Conservation (phyloP, 2,888 invertebrate genomes). For the Metacarcinus magister region DNA sequence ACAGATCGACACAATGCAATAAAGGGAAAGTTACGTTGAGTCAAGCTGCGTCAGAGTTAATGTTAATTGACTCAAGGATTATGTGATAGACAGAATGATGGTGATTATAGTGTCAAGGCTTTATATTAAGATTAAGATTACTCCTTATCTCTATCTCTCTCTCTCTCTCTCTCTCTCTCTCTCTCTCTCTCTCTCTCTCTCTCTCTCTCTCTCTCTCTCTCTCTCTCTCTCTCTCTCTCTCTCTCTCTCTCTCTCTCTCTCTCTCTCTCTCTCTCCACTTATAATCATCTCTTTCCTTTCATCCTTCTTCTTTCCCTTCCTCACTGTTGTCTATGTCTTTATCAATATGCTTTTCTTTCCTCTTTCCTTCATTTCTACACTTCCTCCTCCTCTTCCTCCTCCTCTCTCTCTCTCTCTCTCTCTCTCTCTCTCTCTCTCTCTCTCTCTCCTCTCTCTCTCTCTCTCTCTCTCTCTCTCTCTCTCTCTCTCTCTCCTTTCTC, state of each 20-base stretch:
- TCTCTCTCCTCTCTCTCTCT: conserved; percentile 26
- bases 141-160: neutral
- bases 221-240: neutral
- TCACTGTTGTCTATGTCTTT: too few species aligned
- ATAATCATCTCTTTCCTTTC: neutral
- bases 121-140: too few species aligned
- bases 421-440: conserved; percentile 26
- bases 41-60: too few species aligned
- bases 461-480: conserved; percentile 26
- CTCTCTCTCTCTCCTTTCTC: neutral
- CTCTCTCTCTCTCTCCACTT: neutral
- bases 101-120: too few species aligned
- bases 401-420: neutral
- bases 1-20: too few species aligned
- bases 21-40: too few species aligned
- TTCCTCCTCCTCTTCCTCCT: neutral
- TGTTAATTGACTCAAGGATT: too few species aligned
- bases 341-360: neutral
- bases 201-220: neutral
- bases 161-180: neutral
- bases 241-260: neutral
- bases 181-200: too few species aligned
- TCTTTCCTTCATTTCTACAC: neutral
- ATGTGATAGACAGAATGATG: too few species aligned
- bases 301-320: too few species aligned